A percentile compares a stretch with the other conserved stretches of the same genome.
Evolutionary conservation across 2,113 vertebrate species (phyloP).

Genomic region (Dendrocopos noguchii): DNA sequence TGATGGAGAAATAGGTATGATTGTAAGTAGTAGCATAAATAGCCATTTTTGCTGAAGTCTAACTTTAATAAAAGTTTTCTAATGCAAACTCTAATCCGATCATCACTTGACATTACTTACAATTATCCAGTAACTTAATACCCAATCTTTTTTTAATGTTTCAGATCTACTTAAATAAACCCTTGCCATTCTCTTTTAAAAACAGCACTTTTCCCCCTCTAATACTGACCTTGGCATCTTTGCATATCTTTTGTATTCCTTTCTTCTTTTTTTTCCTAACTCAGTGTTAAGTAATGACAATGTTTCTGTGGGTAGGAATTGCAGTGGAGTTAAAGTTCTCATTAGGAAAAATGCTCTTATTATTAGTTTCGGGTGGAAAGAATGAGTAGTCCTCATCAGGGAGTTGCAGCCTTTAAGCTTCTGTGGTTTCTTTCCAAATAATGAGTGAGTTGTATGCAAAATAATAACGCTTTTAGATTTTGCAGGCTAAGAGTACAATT

Average conservation of each 20-base stretch:
- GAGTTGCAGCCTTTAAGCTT: not conserved
- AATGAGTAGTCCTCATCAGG: not conserved
- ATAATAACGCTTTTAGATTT: not conserved
- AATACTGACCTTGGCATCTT: not conserved
- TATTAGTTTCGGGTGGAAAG: not conserved
- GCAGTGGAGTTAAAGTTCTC: not conserved
- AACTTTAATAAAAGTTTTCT: not conserved
- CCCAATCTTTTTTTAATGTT: not conserved
- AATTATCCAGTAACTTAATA: not conserved
- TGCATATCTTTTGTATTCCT: not conserved
- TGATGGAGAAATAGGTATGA: not conserved
- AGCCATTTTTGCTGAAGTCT: not conserved
- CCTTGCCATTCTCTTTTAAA: not conserved
- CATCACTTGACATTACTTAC: not conserved
- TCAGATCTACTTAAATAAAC: not conserved
- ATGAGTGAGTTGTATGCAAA: not conserved
- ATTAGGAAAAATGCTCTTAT: constrained; percentile 19
- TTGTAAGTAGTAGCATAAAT: not conserved
- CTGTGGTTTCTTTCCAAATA: constrained; percentile 14
- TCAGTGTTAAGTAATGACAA: not conserved
- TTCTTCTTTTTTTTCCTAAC: not conserved
- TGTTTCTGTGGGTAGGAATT: not conserved
- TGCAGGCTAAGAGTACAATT: not conserved
- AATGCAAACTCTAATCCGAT: not conserved
- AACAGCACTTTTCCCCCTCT: not conserved